phyloP scores from a whole-genome alignment of 2,888 invertebrate genomes.

The Lepidocyrtoides sp. region DNA sequence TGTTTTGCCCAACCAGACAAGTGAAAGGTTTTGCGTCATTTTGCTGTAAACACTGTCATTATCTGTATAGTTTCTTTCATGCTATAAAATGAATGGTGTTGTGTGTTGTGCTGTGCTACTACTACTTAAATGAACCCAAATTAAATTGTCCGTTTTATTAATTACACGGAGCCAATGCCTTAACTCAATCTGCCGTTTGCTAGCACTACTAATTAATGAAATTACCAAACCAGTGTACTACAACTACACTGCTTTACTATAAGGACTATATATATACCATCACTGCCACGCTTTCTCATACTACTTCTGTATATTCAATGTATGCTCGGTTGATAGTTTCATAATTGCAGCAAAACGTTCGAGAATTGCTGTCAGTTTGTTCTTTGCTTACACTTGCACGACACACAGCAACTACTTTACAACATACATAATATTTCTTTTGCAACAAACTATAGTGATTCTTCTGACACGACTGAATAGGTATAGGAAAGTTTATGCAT shows the following conservation, averaged over 20 bases:
- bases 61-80: slow-evolving; percentile 28
- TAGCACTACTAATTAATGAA: slow-evolving; percentile 82
- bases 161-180: slow-evolving; percentile 81
- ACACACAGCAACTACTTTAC: slow-evolving; percentile 11
- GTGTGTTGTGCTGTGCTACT: slow-evolving; percentile 20
- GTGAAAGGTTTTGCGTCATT: background rate
- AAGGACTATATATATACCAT: background rate
- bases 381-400: slow-evolving; percentile 31
- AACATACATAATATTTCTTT: too few relatives aligned
- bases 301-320: background rate
- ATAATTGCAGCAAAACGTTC: background rate
- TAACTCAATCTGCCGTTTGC: slow-evolving; percentile 83
- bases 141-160: slow-evolving; percentile 80
- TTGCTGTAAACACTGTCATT: background rate
- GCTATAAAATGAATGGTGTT: background rate
- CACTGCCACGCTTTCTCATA: slow-evolving; percentile 49
- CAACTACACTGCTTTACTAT: slow-evolving; percentile 70
- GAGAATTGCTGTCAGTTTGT: slow-evolving; percentile 38
- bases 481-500: too few relatives aligned
- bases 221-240: slow-evolving; percentile 80
- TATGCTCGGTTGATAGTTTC: background rate
- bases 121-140: slow-evolving; percentile 76
- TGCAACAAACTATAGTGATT: too few relatives aligned
- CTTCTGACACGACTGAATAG: too few relatives aligned
- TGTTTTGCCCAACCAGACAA: background rate